Conservation (phyloP, 2,888 invertebrate genomes). For the Xestia rhomboidea region DNA sequence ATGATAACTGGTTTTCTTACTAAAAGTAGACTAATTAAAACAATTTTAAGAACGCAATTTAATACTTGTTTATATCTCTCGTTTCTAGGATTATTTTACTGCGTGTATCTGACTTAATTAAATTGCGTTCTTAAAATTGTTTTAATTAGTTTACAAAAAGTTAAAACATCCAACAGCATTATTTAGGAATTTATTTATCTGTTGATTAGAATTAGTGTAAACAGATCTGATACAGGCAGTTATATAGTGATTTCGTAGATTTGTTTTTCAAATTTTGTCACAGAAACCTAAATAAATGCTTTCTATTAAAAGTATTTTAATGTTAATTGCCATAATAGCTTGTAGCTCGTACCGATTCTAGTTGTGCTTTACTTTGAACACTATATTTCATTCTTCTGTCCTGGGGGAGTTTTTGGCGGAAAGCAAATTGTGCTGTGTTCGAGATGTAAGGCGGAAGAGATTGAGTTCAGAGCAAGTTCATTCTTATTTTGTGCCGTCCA, state of each 20-base stretch:
- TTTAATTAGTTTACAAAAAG: no score
- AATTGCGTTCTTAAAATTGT: no score
- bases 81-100: background rate
- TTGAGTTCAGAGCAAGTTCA: background rate
- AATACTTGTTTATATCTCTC: background rate
- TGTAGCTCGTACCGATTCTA: background rate
- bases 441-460: background rate
- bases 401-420: slow-evolving; percentile 13
- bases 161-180: no score
- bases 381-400: slow-evolving; percentile 22
- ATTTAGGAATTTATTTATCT: no score
- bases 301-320: background rate
- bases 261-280: background rate
- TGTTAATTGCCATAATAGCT: background rate
- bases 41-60: no score
- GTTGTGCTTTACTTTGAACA: slow-evolving; percentile 10
- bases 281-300: background rate
- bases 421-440: slow-evolving; percentile 11
- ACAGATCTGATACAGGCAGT: no score
- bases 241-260: no score
- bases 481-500: slow-evolving; percentile 4
- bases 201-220: no score
- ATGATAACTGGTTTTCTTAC: no score
- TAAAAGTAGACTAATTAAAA: no score
- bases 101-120: no score